Conservation (phyloP, 2,113 vertebrate genomes). For the Notarius quadriscutis region DNA sequence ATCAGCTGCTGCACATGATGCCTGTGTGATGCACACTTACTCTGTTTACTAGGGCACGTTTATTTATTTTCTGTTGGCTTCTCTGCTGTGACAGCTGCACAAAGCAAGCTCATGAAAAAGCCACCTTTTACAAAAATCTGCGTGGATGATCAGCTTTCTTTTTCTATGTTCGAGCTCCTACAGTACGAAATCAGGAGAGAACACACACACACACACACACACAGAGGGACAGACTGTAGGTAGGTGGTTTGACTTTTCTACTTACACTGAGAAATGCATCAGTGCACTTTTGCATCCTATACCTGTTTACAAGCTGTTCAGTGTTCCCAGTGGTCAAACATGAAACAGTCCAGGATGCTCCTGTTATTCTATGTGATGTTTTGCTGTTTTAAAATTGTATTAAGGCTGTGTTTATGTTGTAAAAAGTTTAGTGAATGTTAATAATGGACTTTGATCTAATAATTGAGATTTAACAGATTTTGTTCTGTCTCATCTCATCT, state of each 20-base stretch:
- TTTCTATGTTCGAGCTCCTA: background rate
- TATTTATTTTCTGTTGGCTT: background rate
- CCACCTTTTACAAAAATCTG: background rate
- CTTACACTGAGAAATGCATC: background rate
- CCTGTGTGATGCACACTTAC: background rate
- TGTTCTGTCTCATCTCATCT: background rate
- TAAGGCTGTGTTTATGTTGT: background rate
- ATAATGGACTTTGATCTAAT: background rate
- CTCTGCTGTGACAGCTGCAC: background rate
- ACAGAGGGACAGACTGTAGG: background rate
- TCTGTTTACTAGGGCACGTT: background rate
- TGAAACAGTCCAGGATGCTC: background rate
- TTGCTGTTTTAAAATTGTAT: background rate
- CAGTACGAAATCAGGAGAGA: background rate
- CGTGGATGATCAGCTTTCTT: background rate
- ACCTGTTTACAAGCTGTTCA: background rate
- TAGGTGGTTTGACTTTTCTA: conserved; percentile 4
- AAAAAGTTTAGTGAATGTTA: background rate
- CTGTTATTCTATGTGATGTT: background rate
- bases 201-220: background rate
- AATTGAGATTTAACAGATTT: background rate
- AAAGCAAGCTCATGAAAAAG: background rate
- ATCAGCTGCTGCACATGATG: background rate
- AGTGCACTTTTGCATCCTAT: background rate
- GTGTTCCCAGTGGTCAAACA: background rate